Conservation (phyloP, 2,797 vertebrate species). For the Leptoclinus maculatus region DNA sequence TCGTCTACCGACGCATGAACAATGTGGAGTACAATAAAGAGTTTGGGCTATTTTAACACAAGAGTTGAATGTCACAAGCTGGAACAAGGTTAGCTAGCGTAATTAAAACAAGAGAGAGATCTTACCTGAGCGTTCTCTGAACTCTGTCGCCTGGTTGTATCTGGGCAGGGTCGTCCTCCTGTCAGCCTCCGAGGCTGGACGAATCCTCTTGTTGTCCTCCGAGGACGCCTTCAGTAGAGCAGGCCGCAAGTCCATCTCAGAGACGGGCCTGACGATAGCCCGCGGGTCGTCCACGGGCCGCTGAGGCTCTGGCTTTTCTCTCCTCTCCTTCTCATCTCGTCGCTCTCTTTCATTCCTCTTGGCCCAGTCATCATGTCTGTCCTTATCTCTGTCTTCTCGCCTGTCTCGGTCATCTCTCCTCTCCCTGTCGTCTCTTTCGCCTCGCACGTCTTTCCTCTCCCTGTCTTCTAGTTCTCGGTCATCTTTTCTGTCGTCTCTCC, state of each 20-base stretch:
- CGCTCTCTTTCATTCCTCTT: slow-evolving; percentile 67
- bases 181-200: slow-evolving; percentile 70
- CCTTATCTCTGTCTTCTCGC: slow-evolving; percentile 48
- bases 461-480: slow-evolving; percentile 46
- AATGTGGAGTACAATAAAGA: neutral
- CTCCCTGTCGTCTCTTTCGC: slow-evolving; percentile 32
- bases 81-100: neutral
- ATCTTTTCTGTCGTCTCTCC: slow-evolving; percentile 28
- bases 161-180: slow-evolving; percentile 77
- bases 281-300: slow-evolving; percentile 27
- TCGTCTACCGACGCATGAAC: neutral
- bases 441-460: slow-evolving; percentile 33
- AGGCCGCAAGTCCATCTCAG: slow-evolving; percentile 71
- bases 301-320: slow-evolving; percentile 53
- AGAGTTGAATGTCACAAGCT: neutral
- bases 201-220: slow-evolving; percentile 69
- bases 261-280: slow-evolving; percentile 58
- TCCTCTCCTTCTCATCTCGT: slow-evolving; percentile 54
- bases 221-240: slow-evolving; percentile 71
- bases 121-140: slow-evolving; percentile 78
- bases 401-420: slow-evolving; percentile 40
- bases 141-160: slow-evolving; percentile 60
- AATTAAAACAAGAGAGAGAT: neutral
- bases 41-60: neutral
- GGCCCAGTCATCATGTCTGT: slow-evolving; percentile 47